Evolutionary conservation across 2,797 vertebrate species (phyloP), one percentile per base, ranked within the genome.

Genomic region (Hoplostethus atlanticus): DNA sequence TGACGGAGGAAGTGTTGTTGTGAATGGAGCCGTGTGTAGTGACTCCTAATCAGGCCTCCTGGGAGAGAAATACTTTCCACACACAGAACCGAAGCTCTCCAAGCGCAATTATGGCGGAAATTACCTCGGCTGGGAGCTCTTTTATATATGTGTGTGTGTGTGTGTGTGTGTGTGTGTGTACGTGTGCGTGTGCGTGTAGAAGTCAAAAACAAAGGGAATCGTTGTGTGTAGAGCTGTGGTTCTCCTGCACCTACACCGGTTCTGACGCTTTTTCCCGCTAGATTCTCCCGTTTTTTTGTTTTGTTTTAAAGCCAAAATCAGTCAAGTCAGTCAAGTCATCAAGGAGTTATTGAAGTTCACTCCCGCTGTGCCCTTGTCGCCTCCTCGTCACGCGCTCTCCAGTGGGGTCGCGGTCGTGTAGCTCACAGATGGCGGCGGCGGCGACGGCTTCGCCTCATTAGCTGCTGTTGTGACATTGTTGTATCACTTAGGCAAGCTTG

Each of bases 1-100:
- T 63, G 68, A 58, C 75, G 68, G 58, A 73, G 83, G 87, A 87
- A 87, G 80, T 78, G 64, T 79, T 87, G 80, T 80, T 71, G 64
- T 77, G 68, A 86, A 64, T 80, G 73, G 63, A 80, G 76, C 78
- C 64, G 64, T 87, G 65, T 80, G 51, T 71, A 66, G 75, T 61
- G 81, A 80, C 79, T 84, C 77, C 74, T 93, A 93, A 93, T 92
- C 72, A 75, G 74, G 84, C 81, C 88, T 69, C 71, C 57, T 72
- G 91, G 84, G 89, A 90, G 60, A 34, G 44, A 47, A 66, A 75
- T 73, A 55, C 13, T 72, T 84, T 76, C 73, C 71, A 76, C 77
- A 76, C 55, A 57, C 80, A 86, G 77, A 60, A 72, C 71, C 42
- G 36, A 68, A 61, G 52, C 52, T 48, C 74, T 62, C 68, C 51